Conservation (phyloP, 2,888 invertebrate genomes). For the Erebia palarica region DNA sequence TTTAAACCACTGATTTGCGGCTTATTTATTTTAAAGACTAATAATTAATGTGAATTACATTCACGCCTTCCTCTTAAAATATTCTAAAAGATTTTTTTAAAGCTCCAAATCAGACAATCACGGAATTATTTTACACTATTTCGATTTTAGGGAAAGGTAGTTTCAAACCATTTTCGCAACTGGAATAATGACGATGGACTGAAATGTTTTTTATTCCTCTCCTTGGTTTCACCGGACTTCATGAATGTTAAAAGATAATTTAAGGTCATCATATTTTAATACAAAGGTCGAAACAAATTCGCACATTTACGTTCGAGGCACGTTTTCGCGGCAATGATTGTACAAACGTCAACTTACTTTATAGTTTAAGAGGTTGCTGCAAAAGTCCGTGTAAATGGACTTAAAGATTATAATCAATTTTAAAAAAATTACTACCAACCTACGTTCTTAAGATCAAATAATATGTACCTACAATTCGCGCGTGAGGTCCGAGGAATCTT, state of each 20-base stretch:
- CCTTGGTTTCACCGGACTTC: constrained; percentile 32
- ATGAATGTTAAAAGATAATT: constrained; percentile 23
- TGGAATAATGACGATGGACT: background rate
- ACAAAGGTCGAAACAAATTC: constrained; percentile 35
- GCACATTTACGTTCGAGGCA: constrained; percentile 42
- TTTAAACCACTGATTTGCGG: too few relatives aligned
- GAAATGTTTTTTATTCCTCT: constrained; percentile 17
- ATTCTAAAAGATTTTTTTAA: too few relatives aligned
- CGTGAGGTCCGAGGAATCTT: too few relatives aligned
- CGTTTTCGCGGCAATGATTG: constrained; percentile 39
- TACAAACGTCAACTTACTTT: constrained; percentile 21
- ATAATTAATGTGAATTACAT: background rate
- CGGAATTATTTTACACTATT: too few relatives aligned
- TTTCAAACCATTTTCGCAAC: background rate
- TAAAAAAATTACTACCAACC: background rate
- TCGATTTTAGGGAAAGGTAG: too few relatives aligned
- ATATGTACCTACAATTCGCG: too few relatives aligned
- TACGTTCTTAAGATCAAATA: too few relatives aligned
- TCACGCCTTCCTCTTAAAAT: too few relatives aligned
- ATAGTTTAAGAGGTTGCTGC: constrained; percentile 27
- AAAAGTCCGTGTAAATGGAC: constrained; percentile 43
- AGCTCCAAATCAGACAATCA: too few relatives aligned
- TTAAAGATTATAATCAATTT: constrained; percentile 25
- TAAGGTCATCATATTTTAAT: constrained; percentile 36
- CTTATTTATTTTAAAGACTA: too few relatives aligned